Evolutionary conservation across 2,113 vertebrate genomes (phyloP), one percentile per base, ranked within the genome.

Genomic region (Tamias sibiricus): DNA sequence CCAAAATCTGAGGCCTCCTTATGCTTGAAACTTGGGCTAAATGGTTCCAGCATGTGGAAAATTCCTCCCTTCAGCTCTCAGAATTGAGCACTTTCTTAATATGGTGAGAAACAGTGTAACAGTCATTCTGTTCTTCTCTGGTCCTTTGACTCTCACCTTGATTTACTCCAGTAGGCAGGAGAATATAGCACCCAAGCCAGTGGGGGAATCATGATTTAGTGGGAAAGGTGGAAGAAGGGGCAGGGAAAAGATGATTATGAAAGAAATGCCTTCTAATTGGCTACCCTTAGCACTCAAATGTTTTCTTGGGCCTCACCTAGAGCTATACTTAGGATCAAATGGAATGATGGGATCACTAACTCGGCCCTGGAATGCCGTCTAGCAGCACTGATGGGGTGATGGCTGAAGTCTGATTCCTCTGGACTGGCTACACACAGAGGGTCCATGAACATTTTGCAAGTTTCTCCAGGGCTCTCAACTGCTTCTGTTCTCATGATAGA

Each of bases 281-380:
- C 47, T 72, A 28, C 54, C 19, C 40, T 77, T 62, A 57, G 75
- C 47, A 71, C 5, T 80, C 81, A 69, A 13, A 32, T 94, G 66
- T 96, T 95, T 96, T 94, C 90, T 32, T 86, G 30, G 84, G 76
- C 59, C 95, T 95, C 77, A 44, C 59, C 59, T 87, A 68, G 88
- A 87, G 54, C 62, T 94, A 87, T 52, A 92, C 37, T 94, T 82
- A 74, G 83, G 84, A 91, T 74, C 59, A 81, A 62, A 94, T 49
- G 75, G 86, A 87, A 85, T 82, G 54, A 82, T 44, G 52, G 52
- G 52, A 42, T 97, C 79, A 69, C 84, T 84, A 85, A 88, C 52
- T 77, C 30, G 24, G 74, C 59, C 57, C 68, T 87, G 93, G 96
- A 95, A 94, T 87, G 95, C 82, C 44, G 85, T 95, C 88, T n/a